phyloP scores from a whole-genome alignment of 1,140 invertebrate species.

The Tetramorium simillimum region DNA sequence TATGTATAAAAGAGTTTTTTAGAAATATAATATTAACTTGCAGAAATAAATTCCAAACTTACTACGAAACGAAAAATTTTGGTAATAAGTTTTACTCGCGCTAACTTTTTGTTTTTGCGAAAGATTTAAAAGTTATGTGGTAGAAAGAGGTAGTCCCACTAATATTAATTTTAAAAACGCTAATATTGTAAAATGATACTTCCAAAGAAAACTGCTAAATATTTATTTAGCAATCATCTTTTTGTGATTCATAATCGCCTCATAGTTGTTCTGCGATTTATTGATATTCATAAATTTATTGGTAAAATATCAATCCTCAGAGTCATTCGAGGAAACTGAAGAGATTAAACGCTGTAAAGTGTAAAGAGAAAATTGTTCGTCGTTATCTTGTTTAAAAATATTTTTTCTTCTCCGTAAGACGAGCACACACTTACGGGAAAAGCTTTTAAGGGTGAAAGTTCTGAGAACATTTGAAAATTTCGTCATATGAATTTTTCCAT shows the following conservation, averaged over 20 bases:
- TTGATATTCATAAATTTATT: conserved; percentile 10
- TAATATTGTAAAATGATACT: conserved; percentile 20
- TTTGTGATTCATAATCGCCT: background rate
- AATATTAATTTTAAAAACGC: conserved; percentile 10
- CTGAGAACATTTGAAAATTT: conserved; percentile 28
- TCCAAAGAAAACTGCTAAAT: conserved; percentile 25
- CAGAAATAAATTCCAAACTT: conserved; percentile 8
- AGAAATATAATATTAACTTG: background rate
- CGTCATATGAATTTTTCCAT: conserved; percentile 29
- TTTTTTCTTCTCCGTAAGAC: conserved; percentile 15
- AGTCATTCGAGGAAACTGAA: conserved; percentile 41
- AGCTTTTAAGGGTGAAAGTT: background rate
- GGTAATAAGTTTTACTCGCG: conserved; percentile 9
- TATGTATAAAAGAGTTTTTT: background rate
- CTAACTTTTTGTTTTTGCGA: conserved; percentile 3
- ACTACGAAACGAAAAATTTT: background rate
- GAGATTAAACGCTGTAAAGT: background rate
- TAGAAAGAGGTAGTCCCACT: background rate
- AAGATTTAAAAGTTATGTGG: background rate
- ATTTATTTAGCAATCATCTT: conserved; percentile 19
- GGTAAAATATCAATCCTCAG: background rate
- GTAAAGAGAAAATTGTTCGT: background rate
- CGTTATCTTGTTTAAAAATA: background rate
- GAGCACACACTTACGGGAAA: background rate
- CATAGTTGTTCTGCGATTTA: conserved; percentile 6